These are phyloP conservation scores for Drosophila ustulata DNA, from an alignment of 2,888 invertebrate species.

Conservation along the genomic window DNA sequence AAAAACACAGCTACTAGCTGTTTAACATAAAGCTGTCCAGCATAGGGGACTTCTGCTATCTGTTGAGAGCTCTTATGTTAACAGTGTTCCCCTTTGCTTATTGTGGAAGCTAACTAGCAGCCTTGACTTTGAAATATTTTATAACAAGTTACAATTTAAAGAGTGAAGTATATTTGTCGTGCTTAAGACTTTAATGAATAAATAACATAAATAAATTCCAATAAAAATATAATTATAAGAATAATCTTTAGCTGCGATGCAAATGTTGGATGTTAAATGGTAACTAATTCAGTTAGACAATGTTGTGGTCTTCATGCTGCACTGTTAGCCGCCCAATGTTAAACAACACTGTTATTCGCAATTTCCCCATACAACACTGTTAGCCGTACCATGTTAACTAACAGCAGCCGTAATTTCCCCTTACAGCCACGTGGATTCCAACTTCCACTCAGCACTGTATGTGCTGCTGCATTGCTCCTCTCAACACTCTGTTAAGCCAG, in stretches of 20 bases:
- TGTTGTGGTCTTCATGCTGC: not conserved
- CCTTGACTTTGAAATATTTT: not conserved
- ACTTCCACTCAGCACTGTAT: not conserved
- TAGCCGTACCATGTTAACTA: not conserved
- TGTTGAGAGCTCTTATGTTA: not conserved
- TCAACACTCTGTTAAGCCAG: not conserved
- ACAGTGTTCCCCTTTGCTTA: not conserved
- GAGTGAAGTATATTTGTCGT: not conserved
- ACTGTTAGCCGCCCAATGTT: not conserved
- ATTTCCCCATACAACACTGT: not conserved
- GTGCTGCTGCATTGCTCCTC: too few species aligned
- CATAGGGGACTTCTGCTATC: not conserved
- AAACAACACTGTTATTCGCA: not conserved
- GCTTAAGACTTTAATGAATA: too few species aligned
- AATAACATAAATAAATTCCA: too few species aligned
- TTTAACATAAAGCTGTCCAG: not conserved
- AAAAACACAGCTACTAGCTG: too few species aligned
- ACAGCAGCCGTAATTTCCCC: not conserved
- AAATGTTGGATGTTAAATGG: not conserved
- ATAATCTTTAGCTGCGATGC: too few species aligned
- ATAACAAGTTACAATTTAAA: not conserved
- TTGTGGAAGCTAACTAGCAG: not conserved
- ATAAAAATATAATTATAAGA: too few species aligned
- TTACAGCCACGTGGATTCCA: not conserved
- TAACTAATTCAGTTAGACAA: not conserved